phyloP scores from a whole-genome alignment of 1,140 invertebrate genomes.

The Macrobrachium nipponense region DNA sequence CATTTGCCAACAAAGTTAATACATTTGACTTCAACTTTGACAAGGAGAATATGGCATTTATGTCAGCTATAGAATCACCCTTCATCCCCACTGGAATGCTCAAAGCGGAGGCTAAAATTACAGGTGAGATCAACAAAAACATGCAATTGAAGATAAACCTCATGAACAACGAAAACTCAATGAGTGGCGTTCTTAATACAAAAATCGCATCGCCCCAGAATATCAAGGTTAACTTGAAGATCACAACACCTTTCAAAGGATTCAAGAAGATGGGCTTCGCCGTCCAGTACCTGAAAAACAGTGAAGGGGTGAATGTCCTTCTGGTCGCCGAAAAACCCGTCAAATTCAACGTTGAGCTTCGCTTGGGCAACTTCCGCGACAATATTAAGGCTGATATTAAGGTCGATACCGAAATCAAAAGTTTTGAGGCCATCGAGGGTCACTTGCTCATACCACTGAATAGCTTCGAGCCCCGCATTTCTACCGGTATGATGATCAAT shows the following conservation, averaged over 20 bases:
- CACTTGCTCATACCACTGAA: slow-evolving; percentile 44
- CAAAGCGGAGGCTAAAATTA: slow-evolving; percentile 35
- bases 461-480: slow-evolving; percentile 23
- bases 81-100: slow-evolving; percentile 39
- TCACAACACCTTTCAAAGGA: slow-evolving; percentile 48
- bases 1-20: slow-evolving; percentile 22
- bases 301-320: slow-evolving; percentile 20
- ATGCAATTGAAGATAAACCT: slow-evolving; percentile 38
- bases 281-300: slow-evolving; percentile 30
- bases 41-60: slow-evolving; percentile 19
- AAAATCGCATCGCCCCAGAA: slow-evolving; percentile 4
- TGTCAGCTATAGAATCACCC: slow-evolving; percentile 30
- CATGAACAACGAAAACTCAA: slow-evolving; percentile 26
- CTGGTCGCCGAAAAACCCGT: slow-evolving; percentile 40
- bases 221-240: slow-evolving; percentile 23
- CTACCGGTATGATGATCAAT: slow-evolving; percentile 21
- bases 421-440: slow-evolving; percentile 32
- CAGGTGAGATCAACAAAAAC: slow-evolving; percentile 20
- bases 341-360: slow-evolving; percentile 9
- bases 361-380: slow-evolving; percentile 24
- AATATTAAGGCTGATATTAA: slow-evolving; percentile 12
- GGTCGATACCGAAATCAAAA: slow-evolving; percentile 31
- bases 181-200: slow-evolving; percentile 34
- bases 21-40: slow-evolving; percentile 41
- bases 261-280: slow-evolving; percentile 49